A percentile compares a stretch with the other conserved stretches of the same genome.
These are phyloP conservation scores for Epinotia bilunana DNA, from an alignment of 2,888 invertebrate genomes.

Conservation along the genomic window DNA sequence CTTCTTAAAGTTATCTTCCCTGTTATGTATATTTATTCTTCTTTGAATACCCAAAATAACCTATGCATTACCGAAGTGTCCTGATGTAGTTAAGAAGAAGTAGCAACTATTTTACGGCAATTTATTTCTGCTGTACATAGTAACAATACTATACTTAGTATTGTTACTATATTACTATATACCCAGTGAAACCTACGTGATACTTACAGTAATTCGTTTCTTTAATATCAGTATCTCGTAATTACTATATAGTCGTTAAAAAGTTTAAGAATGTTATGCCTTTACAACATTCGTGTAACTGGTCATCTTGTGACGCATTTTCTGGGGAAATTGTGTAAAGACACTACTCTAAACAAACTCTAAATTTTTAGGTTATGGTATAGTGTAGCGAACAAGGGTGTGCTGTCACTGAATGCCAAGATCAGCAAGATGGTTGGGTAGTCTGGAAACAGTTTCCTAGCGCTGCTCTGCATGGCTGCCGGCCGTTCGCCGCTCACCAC, in stretches of 20 bases:
- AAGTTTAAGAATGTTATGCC: slow-evolving; percentile 48
- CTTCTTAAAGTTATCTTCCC: neutral
- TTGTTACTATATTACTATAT: no score
- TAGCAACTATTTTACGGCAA: neutral
- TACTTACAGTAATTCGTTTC: slow-evolving; percentile 74
- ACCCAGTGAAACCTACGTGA: slow-evolving; percentile 43
- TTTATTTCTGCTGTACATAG: neutral
- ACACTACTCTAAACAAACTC: slow-evolving; percentile 49
- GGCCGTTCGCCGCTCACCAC: slow-evolving; percentile 91
- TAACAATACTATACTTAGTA: slow-evolving; percentile 17
- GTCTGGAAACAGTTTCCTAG: slow-evolving; percentile 58
- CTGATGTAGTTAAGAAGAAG: neutral
- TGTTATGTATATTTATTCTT: neutral
- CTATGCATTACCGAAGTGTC: slow-evolving; percentile 5
- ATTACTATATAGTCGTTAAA: slow-evolving; percentile 24
- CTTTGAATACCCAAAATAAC: neutral
- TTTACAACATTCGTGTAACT: slow-evolving; percentile 55
- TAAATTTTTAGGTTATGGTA: slow-evolving; percentile 18
- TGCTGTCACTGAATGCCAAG: slow-evolving; percentile 46
- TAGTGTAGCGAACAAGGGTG: slow-evolving; percentile 5
- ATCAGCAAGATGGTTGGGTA: slow-evolving; percentile 55
- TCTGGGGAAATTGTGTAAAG: slow-evolving; percentile 56
- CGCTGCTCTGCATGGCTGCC: slow-evolving; percentile 85
- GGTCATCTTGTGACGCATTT: slow-evolving; percentile 72
- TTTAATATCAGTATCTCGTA: slow-evolving; percentile 61